Percentiles rank a stretch among this genome's conserved stretches.
Conservation (phyloP, 2,888 invertebrate species). For the Rotaria socialis region DNA sequence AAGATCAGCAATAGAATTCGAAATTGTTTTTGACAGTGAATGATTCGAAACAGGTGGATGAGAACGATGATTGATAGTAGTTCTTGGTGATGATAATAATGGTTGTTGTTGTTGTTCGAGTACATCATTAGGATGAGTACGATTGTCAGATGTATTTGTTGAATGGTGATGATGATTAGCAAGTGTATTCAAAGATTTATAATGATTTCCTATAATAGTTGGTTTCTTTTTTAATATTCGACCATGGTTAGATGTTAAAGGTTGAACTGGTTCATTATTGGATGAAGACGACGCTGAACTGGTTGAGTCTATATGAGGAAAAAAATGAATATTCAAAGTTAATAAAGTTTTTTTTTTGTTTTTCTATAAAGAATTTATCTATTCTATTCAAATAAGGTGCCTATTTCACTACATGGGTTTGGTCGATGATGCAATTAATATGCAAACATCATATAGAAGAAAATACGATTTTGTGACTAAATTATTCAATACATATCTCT, state of each 20-base stretch:
- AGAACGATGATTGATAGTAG: neutral
- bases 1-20: slow-evolving; percentile 34
- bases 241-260: neutral
- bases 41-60: neutral
- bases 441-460: no score
- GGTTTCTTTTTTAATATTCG: neutral
- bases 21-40: neutral
- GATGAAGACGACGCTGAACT: neutral
- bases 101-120: no score
- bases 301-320: neutral
- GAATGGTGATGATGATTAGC: neutral
- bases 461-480: no score
- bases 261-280: neutral
- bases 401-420: no score
- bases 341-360: no score
- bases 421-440: no score
- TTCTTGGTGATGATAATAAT: no score
- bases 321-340: no score
- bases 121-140: no score
- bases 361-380: no score
- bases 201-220: neutral
- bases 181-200: slow-evolving; percentile 23
- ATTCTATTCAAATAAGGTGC: no score
- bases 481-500: no score
- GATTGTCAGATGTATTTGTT: neutral